Base-by-base conservation (phyloP, 1,140 invertebrate species). In the Bilobella aurantiaca region DNA sequence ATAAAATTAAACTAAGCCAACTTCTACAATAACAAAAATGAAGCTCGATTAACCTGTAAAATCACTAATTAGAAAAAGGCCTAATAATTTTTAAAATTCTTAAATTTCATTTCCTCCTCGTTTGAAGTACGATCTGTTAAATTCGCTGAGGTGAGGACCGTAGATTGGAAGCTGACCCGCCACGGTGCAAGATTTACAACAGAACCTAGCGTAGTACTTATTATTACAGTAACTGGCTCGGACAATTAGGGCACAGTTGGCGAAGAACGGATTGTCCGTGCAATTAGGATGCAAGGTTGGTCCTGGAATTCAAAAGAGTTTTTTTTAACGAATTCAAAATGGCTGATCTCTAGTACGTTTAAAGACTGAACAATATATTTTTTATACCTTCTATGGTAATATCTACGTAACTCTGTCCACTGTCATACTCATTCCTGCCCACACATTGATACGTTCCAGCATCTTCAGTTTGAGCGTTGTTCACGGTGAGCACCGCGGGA, bases 201-300 rank as follows among this genome's bases (percentile, higher is more conserved):
- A 96, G 83, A 93, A 96, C 75, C 83, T 83, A n/a, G 87, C 87
- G 76, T 96, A 96, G 77, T 92, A 93, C 69, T 84, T 81, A 76
- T 96, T 92, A 8, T 81, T 80, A 76, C 93, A 96, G 75, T 89
- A 91, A 29, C 83, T 82, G 16, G 84, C 89, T 72, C 82, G 78
- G 0, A 95, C 89, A 64, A 96, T 93, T 31, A 95, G 80, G 18
- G 82, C 78, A 76, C 93, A 96, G 74, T 93, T 91, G 42, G 90
- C 90, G 75, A 92, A 92, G 80, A 85, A 90, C n/a, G 84, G 82
- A 76, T 89, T 92, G 77, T 96, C 92, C 29, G 85, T 85, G 73
- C 92, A 95, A 65, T 84, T 84, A 3, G 87, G 81, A 73, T 87
- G 85, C 27, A 93, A 83, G 70, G n/a, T n/a, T 12, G 25, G 32